Base-by-base conservation (phyloP, 2,113 vertebrate species). In the Climacteris rufus region DNA sequence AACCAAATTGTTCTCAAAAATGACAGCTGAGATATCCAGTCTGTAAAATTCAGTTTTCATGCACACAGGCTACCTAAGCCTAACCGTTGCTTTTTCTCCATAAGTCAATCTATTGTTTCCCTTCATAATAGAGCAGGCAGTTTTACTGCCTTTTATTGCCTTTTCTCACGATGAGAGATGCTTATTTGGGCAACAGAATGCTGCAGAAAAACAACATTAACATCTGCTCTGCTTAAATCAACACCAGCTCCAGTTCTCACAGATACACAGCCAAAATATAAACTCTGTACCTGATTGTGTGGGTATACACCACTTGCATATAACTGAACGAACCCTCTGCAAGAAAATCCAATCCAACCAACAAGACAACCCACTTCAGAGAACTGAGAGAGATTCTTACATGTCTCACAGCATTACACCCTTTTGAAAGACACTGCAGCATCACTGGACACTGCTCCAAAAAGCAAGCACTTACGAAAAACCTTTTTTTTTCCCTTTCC, bases 31-130 rank as follows among this genome's bases (percentile, higher is more conserved):
- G 94, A 84, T 64, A 94, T 42, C 42, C 27, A 17, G 27, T 65
- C 60, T 74, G 53, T 30, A 86, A 84, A 87, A 80, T 76, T 87
- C 80, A 42, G 75, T 71, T 93, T 97, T 93, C 88, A 95, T 1
- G 15, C 71, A 94, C 44, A 89, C 68, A 89, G 59, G 68, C 95
- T 98, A 95, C 78, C 95, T 97, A 96, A 97, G 79, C 57, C 87
- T 81, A 97, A 95, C 92, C 98, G 95, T 97, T 97, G 93, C 87
- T 97, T 96, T 98, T 97, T 89, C 93, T 68, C 92, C 92, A 97
- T 97, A 98, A 98, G 98, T 98, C 98, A 98, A 96, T 96, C 96
- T 93, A 97, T 97, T 98, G 97, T 97, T 97, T 97, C 81, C 86
- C 84, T 97, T 97, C 90, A 96, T 98, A 98, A 98, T 91, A 75